Conservation (phyloP, 2,888 invertebrate species). For the Sepioteuthis lessoniana region DNA sequence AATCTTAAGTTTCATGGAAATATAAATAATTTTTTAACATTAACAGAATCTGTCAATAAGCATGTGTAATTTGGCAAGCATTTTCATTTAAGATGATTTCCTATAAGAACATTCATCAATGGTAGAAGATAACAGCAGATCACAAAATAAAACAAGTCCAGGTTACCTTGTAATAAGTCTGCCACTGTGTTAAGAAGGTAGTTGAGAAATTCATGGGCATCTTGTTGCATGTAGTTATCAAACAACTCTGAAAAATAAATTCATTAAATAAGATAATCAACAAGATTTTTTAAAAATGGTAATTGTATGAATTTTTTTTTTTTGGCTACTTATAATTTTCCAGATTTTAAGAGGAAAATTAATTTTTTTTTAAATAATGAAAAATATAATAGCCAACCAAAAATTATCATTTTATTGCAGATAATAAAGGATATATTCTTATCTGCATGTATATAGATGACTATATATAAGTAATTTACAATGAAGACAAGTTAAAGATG, state of each 20-base stretch:
- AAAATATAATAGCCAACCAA: too few species aligned
- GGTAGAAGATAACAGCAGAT: not conserved
- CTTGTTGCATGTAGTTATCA: conserved; percentile 99
- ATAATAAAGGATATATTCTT: too few species aligned
- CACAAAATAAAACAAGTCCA: not conserved
- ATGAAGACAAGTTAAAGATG: too few species aligned
- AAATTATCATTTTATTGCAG: too few species aligned
- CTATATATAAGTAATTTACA: too few species aligned
- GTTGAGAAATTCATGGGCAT: conserved; percentile 99
- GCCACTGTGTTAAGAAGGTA: conserved; percentile 89
- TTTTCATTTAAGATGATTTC: not conserved
- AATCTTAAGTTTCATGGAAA: not conserved
- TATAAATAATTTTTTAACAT: not conserved
- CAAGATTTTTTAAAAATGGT: not conserved
- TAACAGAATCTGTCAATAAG: not conserved
- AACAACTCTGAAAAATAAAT: conserved; percentile 86
- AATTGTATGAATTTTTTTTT: too few species aligned
- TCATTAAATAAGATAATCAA: not conserved
- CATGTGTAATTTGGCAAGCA: not conserved
- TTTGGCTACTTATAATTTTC: too few species aligned
- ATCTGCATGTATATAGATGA: too few species aligned
- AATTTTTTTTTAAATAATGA: too few species aligned
- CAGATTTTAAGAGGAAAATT: too few species aligned
- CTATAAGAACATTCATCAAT: not conserved
- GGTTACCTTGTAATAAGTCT: conserved; percentile 82